Evolutionary conservation across 2,113 vertebrate species (phyloP), one percentile per base, ranked within the genome.

Genomic region (Gymnocephalus cernua): DNA sequence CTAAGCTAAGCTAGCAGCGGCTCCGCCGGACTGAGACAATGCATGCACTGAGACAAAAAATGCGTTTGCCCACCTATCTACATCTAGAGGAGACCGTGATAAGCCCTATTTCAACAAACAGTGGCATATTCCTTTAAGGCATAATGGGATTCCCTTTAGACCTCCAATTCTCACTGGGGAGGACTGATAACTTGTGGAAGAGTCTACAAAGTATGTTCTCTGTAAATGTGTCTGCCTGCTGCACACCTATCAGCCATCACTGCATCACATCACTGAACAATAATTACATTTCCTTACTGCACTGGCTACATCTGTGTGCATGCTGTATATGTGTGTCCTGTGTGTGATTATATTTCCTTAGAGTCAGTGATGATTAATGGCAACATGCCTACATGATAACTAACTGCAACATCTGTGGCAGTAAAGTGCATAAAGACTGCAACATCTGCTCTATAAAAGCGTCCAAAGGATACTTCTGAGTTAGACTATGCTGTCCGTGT

Each of bases 371-470:
- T 77, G 86, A 84, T 88, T 88, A 61, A 87, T 71, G 12, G 67
- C 32, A 25, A 29, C 18, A 4, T 57, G 64, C 32, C 58, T 74
- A 19, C 14, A 21, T 65, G n/a, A 80, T 83, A 77, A 75, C 59
- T 50, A 51, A 66, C 75, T 63, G 3, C 53, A 84, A 80, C 80
- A 87, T 89, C 86, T 89, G 92, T 54, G 29, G 62, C 77, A 66
- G 64, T 84, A 63, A 84, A 79, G 21, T 18, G 57, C 51, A 29
- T 77, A 67, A 76, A 80, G 59, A 56, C 73, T 50, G 71, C 29
- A 73, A 77, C 84, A 88, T 91, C 81, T 89, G 86, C 66, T 38
- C 58, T 47, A 50, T 88, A 66, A 90, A 89, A 83, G 50, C 16
- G 35, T 48, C 79, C 35, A 56, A 44, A 79, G 77, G 62, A 69